Evolutionary conservation across 2,113 vertebrate genomes (phyloP).

Genomic region (Microtus oregoni): DNA sequence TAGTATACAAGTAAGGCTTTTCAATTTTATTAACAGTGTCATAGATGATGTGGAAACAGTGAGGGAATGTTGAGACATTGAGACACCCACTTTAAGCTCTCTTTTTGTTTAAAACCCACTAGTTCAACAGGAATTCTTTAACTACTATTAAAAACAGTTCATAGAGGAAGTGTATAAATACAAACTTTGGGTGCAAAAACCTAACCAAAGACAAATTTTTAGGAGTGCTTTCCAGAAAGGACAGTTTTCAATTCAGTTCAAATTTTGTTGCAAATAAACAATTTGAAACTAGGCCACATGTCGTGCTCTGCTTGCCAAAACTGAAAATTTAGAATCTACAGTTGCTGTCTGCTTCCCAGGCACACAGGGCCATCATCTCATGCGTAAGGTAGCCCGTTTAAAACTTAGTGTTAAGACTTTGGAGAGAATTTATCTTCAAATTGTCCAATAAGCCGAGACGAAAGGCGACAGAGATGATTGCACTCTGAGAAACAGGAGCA

Average conservation of each 20-base stretch:
- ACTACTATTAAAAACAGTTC: slow-evolving; percentile 14
- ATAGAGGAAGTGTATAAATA: slow-evolving; percentile 19
- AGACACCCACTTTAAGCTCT: not conserved
- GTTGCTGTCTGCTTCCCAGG: slow-evolving; percentile 55
- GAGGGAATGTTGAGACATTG: not conserved
- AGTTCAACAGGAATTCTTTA: not conserved
- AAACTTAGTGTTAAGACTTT: slow-evolving; percentile 53
- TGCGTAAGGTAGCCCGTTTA: slow-evolving; percentile 55
- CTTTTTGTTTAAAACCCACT: not conserved
- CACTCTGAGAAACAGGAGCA: not conserved
- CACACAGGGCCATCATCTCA: slow-evolving; percentile 49
- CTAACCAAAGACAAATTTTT: slow-evolving; percentile 66
- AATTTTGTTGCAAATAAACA: slow-evolving; percentile 80
- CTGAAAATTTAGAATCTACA: slow-evolving; percentile 76
- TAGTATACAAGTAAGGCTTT: not conserved
- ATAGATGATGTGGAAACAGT: not conserved
- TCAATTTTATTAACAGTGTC: not conserved
- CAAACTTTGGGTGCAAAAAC: slow-evolving; percentile 66
- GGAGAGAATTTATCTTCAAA: slow-evolving; percentile 55
- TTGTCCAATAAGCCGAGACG: not conserved
- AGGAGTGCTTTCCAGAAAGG: slow-evolving; percentile 69
- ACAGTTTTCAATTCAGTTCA: slow-evolving; percentile 72
- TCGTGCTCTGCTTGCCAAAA: slow-evolving; percentile 69
- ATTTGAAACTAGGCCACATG: slow-evolving; percentile 81
- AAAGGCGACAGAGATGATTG: not conserved